Conservation (phyloP, 2,888 invertebrate species). For the Gisinianus flammeolus region DNA sequence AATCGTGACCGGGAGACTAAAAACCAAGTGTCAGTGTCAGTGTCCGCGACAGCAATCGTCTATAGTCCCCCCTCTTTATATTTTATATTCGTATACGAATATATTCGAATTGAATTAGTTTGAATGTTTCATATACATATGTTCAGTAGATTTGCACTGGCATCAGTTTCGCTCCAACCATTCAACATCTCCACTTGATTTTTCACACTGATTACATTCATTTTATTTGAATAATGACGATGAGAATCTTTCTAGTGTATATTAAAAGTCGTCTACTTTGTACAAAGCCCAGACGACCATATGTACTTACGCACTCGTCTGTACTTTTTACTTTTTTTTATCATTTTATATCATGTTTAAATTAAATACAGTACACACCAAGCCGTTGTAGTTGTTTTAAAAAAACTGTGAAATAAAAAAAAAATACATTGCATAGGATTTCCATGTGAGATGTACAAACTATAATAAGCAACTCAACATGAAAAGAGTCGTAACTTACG, state of each 20-base stretch:
- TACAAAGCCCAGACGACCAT: neutral
- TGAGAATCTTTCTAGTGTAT: neutral
- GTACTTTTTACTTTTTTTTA: neutral
- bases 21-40: constrained; percentile 19
- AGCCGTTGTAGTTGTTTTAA: neutral
- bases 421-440: neutral
- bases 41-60: neutral
- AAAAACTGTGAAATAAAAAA: neutral
- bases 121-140: neutral
- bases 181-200: neutral
- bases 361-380: neutral
- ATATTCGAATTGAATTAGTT: neutral
- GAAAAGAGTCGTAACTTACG: neutral
- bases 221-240: neutral
- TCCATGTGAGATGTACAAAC: neutral
- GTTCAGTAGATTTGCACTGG: no score
- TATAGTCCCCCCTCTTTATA: neutral
- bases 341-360: neutral
- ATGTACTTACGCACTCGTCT: no score
- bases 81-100: neutral
- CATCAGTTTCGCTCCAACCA: neutral
- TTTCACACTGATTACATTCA: constrained; percentile 5
- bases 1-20: constrained; percentile 27
- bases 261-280: neutral
- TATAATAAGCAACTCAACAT: neutral